Evolutionary conservation across 2,797 vertebrate species (phyloP).

Genomic region (Karalla daura): DNA sequence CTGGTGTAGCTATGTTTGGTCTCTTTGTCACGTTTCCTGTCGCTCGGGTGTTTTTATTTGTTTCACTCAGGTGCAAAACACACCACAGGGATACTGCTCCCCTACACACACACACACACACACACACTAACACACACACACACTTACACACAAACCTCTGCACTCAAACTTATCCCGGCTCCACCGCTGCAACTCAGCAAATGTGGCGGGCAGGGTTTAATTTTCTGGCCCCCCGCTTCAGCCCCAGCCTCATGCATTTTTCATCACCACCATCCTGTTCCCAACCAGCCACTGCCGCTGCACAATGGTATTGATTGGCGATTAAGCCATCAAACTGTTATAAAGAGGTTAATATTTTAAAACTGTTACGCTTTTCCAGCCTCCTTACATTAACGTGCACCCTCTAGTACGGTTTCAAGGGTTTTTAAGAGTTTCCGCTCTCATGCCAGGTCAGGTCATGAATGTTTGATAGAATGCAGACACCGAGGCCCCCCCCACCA

Average conservation of each 20-base stretch:
- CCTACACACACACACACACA: conserved; percentile 14
- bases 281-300: conserved; percentile 74
- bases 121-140: conserved; percentile 26
- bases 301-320: conserved; percentile 87
- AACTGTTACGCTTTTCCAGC: conserved; percentile 69
- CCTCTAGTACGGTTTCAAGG: conserved; percentile 43
- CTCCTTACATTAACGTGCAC: conserved; percentile 42
- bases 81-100: conserved; percentile 49
- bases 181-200: conserved; percentile 82
- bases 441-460: conserved; percentile 62
- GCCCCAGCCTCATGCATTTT: conserved; percentile 87
- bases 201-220: conserved; percentile 84
- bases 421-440: conserved; percentile 59
- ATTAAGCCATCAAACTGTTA: conserved; percentile 90
- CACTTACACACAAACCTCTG: conserved; percentile 40
- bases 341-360: conserved; percentile 88
- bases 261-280: conserved; percentile 81
- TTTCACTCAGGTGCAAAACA: conserved; percentile 64
- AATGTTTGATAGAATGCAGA: conserved; percentile 74
- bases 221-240: conserved; percentile 81
- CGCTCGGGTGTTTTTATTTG: conserved; percentile 54
- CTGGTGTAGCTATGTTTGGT: not conserved
- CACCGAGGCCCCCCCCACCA: not conserved
- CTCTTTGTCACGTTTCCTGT: conserved; percentile 38
- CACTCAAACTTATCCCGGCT: conserved; percentile 64